Base-by-base conservation (phyloP, 2,113 vertebrate genomes). In the Danio rerio region DNA sequence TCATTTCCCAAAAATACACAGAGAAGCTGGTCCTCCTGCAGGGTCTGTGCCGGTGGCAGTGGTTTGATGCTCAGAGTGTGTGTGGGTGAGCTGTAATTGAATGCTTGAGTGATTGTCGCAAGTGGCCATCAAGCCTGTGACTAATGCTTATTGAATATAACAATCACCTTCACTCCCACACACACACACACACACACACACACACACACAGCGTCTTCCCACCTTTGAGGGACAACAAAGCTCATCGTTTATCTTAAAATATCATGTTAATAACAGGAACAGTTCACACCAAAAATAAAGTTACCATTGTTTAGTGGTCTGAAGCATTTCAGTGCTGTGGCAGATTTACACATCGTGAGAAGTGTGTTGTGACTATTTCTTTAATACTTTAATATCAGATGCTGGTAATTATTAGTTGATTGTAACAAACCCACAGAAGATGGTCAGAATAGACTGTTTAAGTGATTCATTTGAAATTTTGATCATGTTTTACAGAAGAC, bases 51-150 rank as follows among this genome's bases (percentile, higher is more conserved):
- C 52, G 9, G 42, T 78, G 15, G 61, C 45, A 49, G 75, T 59
- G 53, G 47, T 71, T 49, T 49, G 40, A 20, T 70, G 63, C 31
- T 69, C 15, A 43, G 42, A 15, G 50, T 40, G 21, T 74, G 58
- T 56, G 80, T 52, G 58, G 45, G 80, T 73, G 69, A 18, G 49
- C 20, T 16, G 78, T 59, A 61, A 71, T 9, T 71, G 42, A 71
- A 71, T 47, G 53, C 55, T 16, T 74, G 58, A 74, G 49, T 66
- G 50, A 52, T 42, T 20, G 10, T 52, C 58, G 43, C 52, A 72
- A 81, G 68, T 81, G 59, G 52, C 59, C 59, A 45, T 75, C 31
- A 53, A 75, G 16, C 45, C 49, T 82, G 21, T 82, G 59, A 82
- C 70, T 82, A 82, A 82, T 65, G 20, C 13, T 71, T 58, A 58